phyloP scores from a whole-genome alignment of 2,113 vertebrate species.

The Lutjanus erythropterus region DNA sequence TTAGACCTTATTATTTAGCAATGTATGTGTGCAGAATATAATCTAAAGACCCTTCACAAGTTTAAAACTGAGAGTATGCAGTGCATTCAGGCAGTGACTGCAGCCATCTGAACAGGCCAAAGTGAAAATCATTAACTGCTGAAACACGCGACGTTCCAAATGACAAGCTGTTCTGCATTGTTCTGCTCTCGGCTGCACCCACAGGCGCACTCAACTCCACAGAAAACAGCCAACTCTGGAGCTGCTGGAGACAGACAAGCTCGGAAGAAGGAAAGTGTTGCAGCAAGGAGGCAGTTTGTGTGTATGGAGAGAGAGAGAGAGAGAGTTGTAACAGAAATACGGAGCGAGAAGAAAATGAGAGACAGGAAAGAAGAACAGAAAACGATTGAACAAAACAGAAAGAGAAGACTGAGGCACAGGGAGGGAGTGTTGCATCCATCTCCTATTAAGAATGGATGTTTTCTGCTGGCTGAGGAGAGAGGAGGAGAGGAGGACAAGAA shows the following conservation, averaged over 20 bases:
- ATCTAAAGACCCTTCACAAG: not conserved
- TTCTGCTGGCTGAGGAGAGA: conserved; percentile 23
- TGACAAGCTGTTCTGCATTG: conserved; percentile 67
- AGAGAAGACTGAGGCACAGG: conserved; percentile 17
- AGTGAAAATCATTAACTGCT: conserved; percentile 56
- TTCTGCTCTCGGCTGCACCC: conserved; percentile 64
- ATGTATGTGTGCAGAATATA: not conserved
- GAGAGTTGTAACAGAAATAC: conserved; percentile 44
- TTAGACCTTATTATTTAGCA: not conserved
- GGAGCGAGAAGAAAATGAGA: conserved; percentile 23
- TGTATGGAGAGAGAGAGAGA: not conserved
- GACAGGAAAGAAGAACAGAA: conserved; percentile 3
- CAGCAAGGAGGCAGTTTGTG: conserved; percentile 18
- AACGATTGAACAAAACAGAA: not conserved
- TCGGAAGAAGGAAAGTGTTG: conserved; percentile 28
- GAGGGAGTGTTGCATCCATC: conserved; percentile 25
- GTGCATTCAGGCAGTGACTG: conserved; percentile 13
- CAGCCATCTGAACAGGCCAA: conserved; percentile 39
- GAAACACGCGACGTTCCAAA: conserved; percentile 42
- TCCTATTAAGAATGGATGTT: conserved; percentile 61
- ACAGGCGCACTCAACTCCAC: conserved; percentile 50
- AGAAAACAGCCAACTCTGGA: conserved; percentile 48
- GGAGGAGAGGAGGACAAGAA: not conserved
- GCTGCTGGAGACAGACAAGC: conserved; percentile 46
- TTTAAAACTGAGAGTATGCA: conserved; percentile 16